Evolutionary conservation across 2,888 invertebrate genomes (phyloP).

Genomic region (Bombyx huttoni): DNA sequence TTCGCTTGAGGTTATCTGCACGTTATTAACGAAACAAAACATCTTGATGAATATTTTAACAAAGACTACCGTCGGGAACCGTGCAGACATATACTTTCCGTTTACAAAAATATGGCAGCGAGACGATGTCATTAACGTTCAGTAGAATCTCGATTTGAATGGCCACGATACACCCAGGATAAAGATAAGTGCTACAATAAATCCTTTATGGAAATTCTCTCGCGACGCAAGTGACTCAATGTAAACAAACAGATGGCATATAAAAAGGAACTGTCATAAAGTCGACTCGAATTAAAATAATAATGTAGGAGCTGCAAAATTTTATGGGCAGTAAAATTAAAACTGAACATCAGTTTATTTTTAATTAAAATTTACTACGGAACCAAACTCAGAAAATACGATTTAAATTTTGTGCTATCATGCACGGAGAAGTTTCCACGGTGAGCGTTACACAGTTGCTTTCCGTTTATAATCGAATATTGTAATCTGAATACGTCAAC

Average conservation of each 20-base stretch:
- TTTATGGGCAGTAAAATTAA: not conserved
- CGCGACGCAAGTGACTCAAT: conserved; percentile 17
- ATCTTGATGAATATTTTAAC: not conserved
- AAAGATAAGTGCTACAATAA: conserved; percentile 23
- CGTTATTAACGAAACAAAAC: not conserved
- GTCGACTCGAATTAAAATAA: not conserved
- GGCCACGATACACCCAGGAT: conserved; percentile 17
- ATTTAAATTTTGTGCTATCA: no score
- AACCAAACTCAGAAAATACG: no score
- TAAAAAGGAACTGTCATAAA: conserved; percentile 10
- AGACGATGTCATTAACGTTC: conserved; percentile 29
- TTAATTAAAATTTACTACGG: no score
- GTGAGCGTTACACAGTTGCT: not conserved
- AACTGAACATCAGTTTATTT: no score
- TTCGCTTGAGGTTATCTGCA: not conserved
- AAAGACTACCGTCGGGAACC: not conserved
- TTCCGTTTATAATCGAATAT: not conserved
- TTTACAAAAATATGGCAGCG: not conserved
- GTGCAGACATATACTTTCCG: not conserved
- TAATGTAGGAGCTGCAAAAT: not conserved
- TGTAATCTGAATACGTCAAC: conserved; percentile 30
- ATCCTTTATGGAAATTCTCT: conserved; percentile 26
- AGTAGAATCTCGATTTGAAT: conserved; percentile 37
- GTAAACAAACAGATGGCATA: conserved; percentile 14
- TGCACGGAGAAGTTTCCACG: no score